These are phyloP conservation scores for Meda fulgida DNA, from an alignment of 2,797 vertebrate species.

Conservation along the genomic window DNA sequence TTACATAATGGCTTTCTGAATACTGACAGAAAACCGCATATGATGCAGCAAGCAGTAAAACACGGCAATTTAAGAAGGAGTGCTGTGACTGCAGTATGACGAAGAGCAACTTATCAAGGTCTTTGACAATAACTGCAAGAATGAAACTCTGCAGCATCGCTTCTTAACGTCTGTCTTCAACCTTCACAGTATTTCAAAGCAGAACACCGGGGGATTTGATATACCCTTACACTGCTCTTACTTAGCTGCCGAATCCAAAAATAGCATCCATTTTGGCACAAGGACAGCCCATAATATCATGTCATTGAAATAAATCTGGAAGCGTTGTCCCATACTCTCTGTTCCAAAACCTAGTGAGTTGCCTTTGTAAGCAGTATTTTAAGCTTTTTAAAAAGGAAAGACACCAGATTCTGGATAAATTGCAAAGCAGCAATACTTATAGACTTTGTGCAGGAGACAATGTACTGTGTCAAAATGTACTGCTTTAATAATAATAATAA, in stretches of 20 bases:
- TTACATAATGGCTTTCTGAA: neutral
- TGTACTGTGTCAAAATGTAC: neutral
- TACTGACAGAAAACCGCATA: conserved; percentile 13
- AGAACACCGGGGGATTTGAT: conserved; percentile 25
- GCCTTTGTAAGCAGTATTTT: neutral
- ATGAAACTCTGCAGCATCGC: neutral
- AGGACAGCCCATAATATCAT: conserved; percentile 40
- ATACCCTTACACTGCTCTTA: conserved; percentile 21
- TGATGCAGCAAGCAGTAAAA: conserved; percentile 3
- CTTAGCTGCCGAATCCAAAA: conserved; percentile 41
- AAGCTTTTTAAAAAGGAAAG: neutral
- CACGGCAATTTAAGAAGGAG: neutral
- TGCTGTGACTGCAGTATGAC: conserved; percentile 13
- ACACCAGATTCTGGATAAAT: neutral
- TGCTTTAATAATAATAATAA: neutral
- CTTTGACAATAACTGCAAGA: conserved; percentile 5
- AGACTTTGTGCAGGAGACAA: neutral
- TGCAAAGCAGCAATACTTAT: neutral
- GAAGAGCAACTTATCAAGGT: conserved; percentile 9
- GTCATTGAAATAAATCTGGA: conserved; percentile 37
- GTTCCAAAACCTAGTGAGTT: neutral
- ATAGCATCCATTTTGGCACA: conserved; percentile 49
- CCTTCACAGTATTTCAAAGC: conserved; percentile 33
- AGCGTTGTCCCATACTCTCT: conserved; percentile 9
- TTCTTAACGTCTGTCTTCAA: conserved; percentile 27